phyloP scores from a whole-genome alignment of 2,797 vertebrate species.

The Poeciliopsis turneri region DNA sequence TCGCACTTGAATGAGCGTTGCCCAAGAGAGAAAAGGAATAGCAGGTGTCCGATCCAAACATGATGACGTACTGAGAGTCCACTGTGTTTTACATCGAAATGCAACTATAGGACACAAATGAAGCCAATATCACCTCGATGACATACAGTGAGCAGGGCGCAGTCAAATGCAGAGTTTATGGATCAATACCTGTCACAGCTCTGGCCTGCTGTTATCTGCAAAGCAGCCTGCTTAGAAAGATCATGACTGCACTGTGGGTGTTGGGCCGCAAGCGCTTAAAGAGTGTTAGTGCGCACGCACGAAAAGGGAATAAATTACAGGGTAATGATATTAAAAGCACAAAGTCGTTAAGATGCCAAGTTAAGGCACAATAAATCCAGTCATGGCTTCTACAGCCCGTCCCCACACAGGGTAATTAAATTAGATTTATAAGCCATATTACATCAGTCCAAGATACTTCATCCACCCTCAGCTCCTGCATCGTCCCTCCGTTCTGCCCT shows the following conservation, averaged over 20 bases:
- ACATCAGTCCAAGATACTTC: conserved; percentile 97
- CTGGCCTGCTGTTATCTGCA: conserved; percentile 61
- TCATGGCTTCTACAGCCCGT: conserved; percentile 91
- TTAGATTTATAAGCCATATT: conserved; percentile 98
- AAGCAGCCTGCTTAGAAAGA: conserved; percentile 70
- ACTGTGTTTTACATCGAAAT: conserved; percentile 14
- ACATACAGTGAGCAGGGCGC: conserved; percentile 25
- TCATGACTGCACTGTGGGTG: conserved; percentile 66
- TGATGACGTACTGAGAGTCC: background rate
- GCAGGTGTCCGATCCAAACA: background rate
- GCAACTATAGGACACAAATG: conserved; percentile 11
- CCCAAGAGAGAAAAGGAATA: background rate
- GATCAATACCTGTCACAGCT: conserved; percentile 68
- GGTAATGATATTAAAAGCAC: conserved; percentile 99
- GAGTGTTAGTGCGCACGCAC: conserved; percentile 59
- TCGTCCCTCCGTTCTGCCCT: conserved; percentile 88
- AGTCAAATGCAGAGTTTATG: conserved; percentile 59
- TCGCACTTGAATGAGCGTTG: background rate
- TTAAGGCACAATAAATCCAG: conserved; percentile 96
- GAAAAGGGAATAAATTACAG: conserved; percentile 92
- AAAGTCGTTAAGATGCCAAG: conserved; percentile 98
- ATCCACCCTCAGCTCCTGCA: conserved; percentile 71
- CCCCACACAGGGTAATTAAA: conserved; percentile 97
- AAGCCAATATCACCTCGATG: conserved; percentile 50
- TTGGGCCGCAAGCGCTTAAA: conserved; percentile 39